These are phyloP conservation scores for Latheticus oryzae DNA, from an alignment of 2,888 invertebrate species.

Conservation along the genomic window DNA sequence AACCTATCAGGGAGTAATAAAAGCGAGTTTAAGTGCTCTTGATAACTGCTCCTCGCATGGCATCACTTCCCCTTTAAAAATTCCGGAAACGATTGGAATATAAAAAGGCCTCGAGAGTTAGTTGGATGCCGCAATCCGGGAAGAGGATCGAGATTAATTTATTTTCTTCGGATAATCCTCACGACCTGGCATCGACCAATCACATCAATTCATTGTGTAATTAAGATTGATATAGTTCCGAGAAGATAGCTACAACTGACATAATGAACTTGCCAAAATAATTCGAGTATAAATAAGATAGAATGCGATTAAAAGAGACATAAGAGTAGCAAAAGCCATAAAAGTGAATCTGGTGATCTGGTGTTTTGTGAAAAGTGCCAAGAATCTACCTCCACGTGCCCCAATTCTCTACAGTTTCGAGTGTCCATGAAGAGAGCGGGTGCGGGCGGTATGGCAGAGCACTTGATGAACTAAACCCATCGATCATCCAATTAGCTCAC, in stretches of 20 bases:
- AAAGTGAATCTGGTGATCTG: too few species aligned
- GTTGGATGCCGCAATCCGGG: slow-evolving; percentile 18
- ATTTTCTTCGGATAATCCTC: slow-evolving; percentile 44
- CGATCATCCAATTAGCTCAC: slow-evolving; percentile 82
- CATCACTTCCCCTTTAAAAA: slow-evolving; percentile 60
- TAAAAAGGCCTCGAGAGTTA: slow-evolving; percentile 52
- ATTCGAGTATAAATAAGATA: slow-evolving; percentile 19
- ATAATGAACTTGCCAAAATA: slow-evolving; percentile 35
- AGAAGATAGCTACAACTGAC: slow-evolving; percentile 24
- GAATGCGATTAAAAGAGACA: slow-evolving; percentile 18
- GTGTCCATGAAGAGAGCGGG: slow-evolving; percentile 54
- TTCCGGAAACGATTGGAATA: slow-evolving; percentile 59
- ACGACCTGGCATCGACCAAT: slow-evolving; percentile 49
- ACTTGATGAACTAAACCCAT: slow-evolving; percentile 71
- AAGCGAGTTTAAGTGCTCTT: slow-evolving; percentile 65
- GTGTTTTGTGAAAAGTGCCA: too few species aligned
- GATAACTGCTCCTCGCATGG: slow-evolving; percentile 62
- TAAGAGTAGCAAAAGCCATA: too few species aligned
- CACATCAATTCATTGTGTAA: slow-evolving; percentile 47
- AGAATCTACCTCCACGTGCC: slow-evolving; percentile 42
- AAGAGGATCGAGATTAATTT: slow-evolving; percentile 41
- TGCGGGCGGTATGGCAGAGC: slow-evolving; percentile 49
- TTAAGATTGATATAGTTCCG: slow-evolving; percentile 48
- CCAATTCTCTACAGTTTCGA: slow-evolving; percentile 52
- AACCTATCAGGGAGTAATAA: slow-evolving; percentile 67